Evolutionary conservation across 2,888 invertebrate species (phyloP).

Genomic region (Nasonovia ribisnigri): DNA sequence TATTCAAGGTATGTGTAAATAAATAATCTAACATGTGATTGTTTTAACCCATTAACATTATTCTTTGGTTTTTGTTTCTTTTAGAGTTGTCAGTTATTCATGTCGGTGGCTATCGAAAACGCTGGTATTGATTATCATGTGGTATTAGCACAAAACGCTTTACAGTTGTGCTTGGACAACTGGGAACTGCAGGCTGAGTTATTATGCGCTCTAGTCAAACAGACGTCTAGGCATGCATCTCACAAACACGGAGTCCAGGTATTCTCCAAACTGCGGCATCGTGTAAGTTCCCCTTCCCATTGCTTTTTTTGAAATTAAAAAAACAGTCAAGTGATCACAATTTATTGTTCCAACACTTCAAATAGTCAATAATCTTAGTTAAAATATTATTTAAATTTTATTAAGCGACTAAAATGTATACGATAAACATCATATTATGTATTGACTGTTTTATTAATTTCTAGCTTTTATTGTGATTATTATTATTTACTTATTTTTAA

Average conservation of each 20-base stretch:
- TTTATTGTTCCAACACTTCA: not conserved
- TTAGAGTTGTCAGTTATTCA: constrained; percentile 94
- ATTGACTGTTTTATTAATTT: constrained; percentile 51
- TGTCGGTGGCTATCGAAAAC: constrained; percentile 95
- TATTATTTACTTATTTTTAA: constrained; percentile 49
- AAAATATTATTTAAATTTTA: not conserved
- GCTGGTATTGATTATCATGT: constrained; percentile 98
- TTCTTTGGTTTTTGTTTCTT: not conserved
- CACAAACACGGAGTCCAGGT: constrained; percentile 88
- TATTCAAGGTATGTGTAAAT: constrained; percentile 82
- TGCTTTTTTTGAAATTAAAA: constrained; percentile 66
- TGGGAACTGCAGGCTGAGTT: constrained; percentile 94
- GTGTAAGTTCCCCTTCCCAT: constrained; percentile 70
- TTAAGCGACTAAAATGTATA: not conserved
- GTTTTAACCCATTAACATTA: not conserved
- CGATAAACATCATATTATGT: not conserved
- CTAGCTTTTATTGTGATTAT: constrained; percentile 53
- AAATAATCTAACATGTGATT: not conserved
- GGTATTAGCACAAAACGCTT: constrained; percentile 94
- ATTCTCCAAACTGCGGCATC: constrained; percentile 74
- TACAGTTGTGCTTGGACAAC: constrained; percentile 91
- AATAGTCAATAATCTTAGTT: not conserved
- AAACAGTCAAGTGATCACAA: constrained; percentile 65
- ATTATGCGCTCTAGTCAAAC: constrained; percentile 89
- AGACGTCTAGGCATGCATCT: constrained; percentile 89